Base-by-base conservation (phyloP, 2,113 vertebrate species). In the Macroglossus sobrinus region DNA sequence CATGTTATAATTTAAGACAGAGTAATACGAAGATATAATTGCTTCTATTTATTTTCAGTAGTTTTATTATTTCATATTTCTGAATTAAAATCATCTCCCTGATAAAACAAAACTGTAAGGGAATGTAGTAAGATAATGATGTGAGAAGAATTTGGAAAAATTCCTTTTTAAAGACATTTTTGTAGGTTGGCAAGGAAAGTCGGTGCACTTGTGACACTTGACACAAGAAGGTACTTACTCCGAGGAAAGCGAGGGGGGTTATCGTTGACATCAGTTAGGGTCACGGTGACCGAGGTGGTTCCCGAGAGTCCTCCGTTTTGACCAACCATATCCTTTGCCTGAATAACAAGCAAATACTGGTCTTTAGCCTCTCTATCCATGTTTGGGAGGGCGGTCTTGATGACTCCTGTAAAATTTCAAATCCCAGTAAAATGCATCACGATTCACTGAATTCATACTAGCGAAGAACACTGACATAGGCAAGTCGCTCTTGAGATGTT, bases 301-400 rank as follows among this genome's bases (percentile, higher is more conserved):
- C 99, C 99, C 7, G 99, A 99, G 45, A 99, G 99, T 68, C 99
- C 99, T 4, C 99, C 99, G 96, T 99, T 99, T 98, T 99, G 99
- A 55, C 99, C 99, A 92, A 99, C 99, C 99, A 99, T 99, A 98
- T 99, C 99, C 97, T 99, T 99, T 97, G 99, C 99, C 98, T 99
- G 99, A 98, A 99, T 99, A 97, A 99, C 99, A 35, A 99, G 98
- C 28, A 99, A 98, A 59, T 99, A 99, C 98, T 99, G 99, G 98
- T 99, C 99, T 98, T 99, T 99, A 13, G 99, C 99, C 98, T 99
- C 99, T 90, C 99, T 99, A 97, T 99, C 99, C 99, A 99, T 99
- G 98, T 99, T 99, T 0, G 99, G 99, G 93, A 99, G 99, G 66
- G 99, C 99, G 78, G 99, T 99, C 97, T 99, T 99, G 98, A 99